Percentiles rank a stretch among this genome's conserved stretches.
These are phyloP conservation scores for Sinocyclocheilus maitianheensis DNA, from an alignment of 2,113 vertebrate genomes.

Conservation along the genomic window DNA sequence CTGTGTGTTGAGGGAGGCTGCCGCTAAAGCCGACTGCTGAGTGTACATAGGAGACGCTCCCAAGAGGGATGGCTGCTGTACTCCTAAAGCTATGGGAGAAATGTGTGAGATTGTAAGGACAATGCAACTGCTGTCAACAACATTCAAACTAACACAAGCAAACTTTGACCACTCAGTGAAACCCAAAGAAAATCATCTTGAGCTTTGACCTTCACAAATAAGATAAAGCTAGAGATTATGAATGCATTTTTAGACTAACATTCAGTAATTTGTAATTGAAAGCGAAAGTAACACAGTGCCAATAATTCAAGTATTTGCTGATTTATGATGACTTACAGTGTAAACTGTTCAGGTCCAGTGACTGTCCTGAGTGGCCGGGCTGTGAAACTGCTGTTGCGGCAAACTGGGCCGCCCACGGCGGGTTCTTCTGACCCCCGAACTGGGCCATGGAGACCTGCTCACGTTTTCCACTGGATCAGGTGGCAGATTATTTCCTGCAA, in stretches of 20 bases:
- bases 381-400: slow-evolving; percentile 94
- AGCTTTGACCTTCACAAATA: background rate
- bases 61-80: slow-evolving; percentile 94
- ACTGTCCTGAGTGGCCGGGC: slow-evolving; percentile 86
- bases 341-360: slow-evolving; percentile 78
- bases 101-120: slow-evolving; percentile 7
- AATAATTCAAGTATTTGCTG: background rate
- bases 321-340: slow-evolving; percentile 72
- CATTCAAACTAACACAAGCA: background rate
- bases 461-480: slow-evolving; percentile 44
- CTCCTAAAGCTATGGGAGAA: slow-evolving; percentile 80
- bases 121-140: background rate
- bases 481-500: slow-evolving; percentile 28
- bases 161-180: background rate
- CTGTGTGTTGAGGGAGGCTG: slow-evolving; percentile 89
- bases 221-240: background rate
- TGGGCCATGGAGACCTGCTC: slow-evolving; percentile 86
- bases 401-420: slow-evolving; percentile 98
- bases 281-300: background rate
- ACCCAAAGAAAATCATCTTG: background rate
- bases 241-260: background rate
- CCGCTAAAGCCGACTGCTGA: slow-evolving; percentile 93
- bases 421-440: slow-evolving; percentile 99
- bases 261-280: background rate
- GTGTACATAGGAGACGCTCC: slow-evolving; percentile 97